These are phyloP conservation scores for Chloroclysta siterata DNA, from an alignment of 2,888 invertebrate genomes.

Conservation along the genomic window DNA sequence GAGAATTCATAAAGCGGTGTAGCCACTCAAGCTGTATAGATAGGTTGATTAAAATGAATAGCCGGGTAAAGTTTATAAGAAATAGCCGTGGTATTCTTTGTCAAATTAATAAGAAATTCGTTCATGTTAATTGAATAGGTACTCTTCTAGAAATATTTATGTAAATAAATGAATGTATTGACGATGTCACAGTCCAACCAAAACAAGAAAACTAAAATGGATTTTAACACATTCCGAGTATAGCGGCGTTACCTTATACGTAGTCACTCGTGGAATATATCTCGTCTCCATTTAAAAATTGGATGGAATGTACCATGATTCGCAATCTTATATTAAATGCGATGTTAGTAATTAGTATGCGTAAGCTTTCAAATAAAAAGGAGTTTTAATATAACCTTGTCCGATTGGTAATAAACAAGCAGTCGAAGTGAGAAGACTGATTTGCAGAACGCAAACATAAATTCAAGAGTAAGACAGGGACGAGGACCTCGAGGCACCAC, in stretches of 20 bases:
- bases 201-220: constrained; percentile 37
- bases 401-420: background rate
- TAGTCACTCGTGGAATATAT: constrained; percentile 26
- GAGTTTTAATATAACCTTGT: no score
- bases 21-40: constrained; percentile 52
- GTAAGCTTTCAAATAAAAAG: no score
- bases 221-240: constrained; percentile 27
- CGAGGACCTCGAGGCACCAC: constrained; percentile 70
- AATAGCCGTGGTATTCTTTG: constrained; percentile 42
- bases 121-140: constrained; percentile 7
- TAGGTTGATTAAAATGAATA: constrained; percentile 50
- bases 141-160: background rate
- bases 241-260: constrained; percentile 26
- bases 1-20: constrained; percentile 50
- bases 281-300: constrained; percentile 4
- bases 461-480: constrained; percentile 66
- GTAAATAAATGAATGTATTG: constrained; percentile 20
- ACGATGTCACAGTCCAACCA: constrained; percentile 29
- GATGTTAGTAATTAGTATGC: no score
- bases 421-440: constrained; percentile 47
- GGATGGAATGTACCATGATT: background rate
- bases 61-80: constrained; percentile 46
- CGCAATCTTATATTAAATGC: background rate
- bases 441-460: constrained; percentile 73
- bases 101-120: constrained; percentile 23